Conservation (phyloP, 2,113 vertebrate species). For the Capreolus pygargus region DNA sequence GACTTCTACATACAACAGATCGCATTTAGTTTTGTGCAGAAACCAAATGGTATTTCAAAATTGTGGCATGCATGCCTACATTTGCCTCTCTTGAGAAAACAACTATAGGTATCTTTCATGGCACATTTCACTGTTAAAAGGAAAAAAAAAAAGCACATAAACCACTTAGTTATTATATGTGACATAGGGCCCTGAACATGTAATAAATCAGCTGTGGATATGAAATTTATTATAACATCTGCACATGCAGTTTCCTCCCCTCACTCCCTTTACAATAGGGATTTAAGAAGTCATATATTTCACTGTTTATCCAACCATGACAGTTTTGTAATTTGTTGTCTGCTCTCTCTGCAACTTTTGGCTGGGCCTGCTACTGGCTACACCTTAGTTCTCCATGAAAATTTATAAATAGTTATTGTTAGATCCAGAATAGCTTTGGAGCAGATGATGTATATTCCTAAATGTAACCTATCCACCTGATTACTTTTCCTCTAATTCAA, state of each 20-base stretch:
- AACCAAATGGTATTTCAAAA: background rate
- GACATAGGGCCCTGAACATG: background rate
- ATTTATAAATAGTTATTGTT: background rate
- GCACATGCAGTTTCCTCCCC: background rate
- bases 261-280: background rate
- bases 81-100: background rate
- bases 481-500: background rate
- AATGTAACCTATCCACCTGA: background rate
- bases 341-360: background rate
- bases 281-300: background rate
- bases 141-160: background rate
- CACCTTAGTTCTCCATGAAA: background rate
- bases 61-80: background rate
- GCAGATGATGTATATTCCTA: background rate
- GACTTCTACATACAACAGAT: background rate
- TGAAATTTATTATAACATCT: background rate
- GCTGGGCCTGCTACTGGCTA: background rate
- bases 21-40: constrained; percentile 37
- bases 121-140: constrained; percentile 42
- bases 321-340: background rate
- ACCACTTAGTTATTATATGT: background rate
- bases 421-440: background rate
- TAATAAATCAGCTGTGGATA: background rate
- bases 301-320: background rate
- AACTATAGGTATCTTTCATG: background rate